phyloP scores from a whole-genome alignment of 2,888 invertebrate species.

The Prenolepis imparis region DNA sequence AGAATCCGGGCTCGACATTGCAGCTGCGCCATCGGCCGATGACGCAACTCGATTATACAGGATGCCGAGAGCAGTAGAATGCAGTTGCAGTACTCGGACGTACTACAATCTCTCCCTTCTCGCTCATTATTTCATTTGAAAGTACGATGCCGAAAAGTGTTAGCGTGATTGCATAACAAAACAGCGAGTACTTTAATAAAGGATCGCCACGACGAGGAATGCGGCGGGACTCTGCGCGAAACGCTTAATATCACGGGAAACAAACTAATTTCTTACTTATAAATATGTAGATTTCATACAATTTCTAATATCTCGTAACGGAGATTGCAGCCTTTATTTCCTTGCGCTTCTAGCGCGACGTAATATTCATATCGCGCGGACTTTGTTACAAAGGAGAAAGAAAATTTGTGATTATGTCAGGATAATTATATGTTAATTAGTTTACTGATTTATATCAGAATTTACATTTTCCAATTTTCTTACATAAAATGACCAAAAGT shows the following conservation, averaged over 20 bases:
- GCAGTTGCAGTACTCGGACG: slow-evolving; percentile 81
- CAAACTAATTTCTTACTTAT: slow-evolving; percentile 22
- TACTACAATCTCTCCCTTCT: slow-evolving; percentile 71
- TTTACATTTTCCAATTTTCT: background rate
- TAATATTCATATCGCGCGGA: slow-evolving; percentile 7
- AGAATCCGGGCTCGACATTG: slow-evolving; percentile 71
- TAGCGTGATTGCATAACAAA: slow-evolving; percentile 8
- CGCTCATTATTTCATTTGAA: slow-evolving; percentile 51
- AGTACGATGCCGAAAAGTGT: slow-evolving; percentile 40
- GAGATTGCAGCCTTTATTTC: slow-evolving; percentile 19
- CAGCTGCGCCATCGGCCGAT: slow-evolving; percentile 76
- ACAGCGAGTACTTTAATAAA: slow-evolving; percentile 27
- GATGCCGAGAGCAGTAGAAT: slow-evolving; percentile 81
- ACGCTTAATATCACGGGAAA: slow-evolving; percentile 5
- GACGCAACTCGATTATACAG: slow-evolving; percentile 81
- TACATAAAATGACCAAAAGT: background rate
- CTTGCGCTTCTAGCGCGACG: background rate
- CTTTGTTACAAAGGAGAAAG: background rate
- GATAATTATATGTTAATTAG: slow-evolving; percentile 10
- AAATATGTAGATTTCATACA: slow-evolving; percentile 16
- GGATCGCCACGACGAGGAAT: background rate
- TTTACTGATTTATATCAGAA: background rate
- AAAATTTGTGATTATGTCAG: background rate
- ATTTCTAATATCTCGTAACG: slow-evolving; percentile 16
- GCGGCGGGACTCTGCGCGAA: background rate